These are phyloP conservation scores for Circaetus gallicus DNA, from an alignment of 2,113 vertebrate genomes.

Conservation along the genomic window DNA sequence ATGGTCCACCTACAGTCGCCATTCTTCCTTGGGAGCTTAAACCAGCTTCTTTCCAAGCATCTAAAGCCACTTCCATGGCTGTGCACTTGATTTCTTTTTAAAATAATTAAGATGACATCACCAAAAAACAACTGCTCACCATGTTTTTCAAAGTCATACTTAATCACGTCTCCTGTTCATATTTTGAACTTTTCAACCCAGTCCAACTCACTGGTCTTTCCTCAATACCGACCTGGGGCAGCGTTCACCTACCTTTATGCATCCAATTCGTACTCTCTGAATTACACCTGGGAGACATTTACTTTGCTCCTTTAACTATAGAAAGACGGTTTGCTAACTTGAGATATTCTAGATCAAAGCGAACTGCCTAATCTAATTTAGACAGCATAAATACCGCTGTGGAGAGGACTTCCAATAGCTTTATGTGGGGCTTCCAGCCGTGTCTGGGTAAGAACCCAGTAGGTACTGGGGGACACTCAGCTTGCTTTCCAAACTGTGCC, in stretches of 20 bases:
- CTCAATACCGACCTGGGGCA: neutral
- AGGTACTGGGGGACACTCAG: rapidly evolving
- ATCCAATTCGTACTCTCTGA: rapidly evolving
- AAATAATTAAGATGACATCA: neutral
- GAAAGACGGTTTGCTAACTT: too few species aligned
- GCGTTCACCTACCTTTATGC: rapidly evolving
- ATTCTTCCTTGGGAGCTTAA: rapidly evolving
- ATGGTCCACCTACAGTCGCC: rapidly evolving
- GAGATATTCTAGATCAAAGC: neutral
- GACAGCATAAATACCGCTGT: neutral
- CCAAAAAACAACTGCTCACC: neutral
- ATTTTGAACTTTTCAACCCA: rapidly evolving
- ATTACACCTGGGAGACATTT: neutral
- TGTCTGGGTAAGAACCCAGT: neutral
- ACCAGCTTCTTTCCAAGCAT: rapidly evolving
- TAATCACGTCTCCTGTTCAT: rapidly evolving
- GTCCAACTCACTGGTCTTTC: neutral
- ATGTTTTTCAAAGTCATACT: rapidly evolving
- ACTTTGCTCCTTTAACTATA: rapidly evolving
- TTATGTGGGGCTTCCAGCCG: rapidly evolving
- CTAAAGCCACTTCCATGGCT: neutral
- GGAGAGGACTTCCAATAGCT: rapidly evolving
- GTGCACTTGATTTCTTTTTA: rapidly evolving
- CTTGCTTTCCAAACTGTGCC: neutral
- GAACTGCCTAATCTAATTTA: rapidly evolving